Percentiles rank a stretch among this genome's conserved stretches.
phyloP scores from a whole-genome alignment of 2,113 vertebrate genomes.

The Muntiacus reevesi region DNA sequence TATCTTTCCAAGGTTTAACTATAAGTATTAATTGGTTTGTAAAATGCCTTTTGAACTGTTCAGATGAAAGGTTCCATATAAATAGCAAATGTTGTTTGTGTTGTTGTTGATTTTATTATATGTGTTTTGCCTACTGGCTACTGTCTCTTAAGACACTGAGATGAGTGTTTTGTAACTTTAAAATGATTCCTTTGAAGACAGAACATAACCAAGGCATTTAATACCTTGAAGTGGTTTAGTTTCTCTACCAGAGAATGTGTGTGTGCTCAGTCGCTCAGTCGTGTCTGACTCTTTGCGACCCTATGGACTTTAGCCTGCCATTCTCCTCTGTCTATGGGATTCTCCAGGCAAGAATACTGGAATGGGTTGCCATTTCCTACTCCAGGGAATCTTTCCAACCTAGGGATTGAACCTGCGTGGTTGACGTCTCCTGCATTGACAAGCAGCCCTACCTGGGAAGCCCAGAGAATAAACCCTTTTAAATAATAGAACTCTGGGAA shows the following conservation, averaged over 20 bases:
- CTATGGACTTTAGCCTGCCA: neutral
- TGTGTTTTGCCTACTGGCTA: neutral
- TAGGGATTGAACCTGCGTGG: rapidly evolving
- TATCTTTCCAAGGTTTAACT: neutral
- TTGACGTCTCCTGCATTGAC: rapidly evolving
- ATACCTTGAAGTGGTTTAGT: neutral
- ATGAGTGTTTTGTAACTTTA: neutral
- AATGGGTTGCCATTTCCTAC: neutral
- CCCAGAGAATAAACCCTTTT: neutral
- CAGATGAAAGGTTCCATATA: neutral
- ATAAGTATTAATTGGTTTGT: slow-evolving; percentile 32
- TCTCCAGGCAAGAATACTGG: neutral
- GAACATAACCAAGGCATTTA: neutral
- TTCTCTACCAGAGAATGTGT: neutral
- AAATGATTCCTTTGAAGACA: slow-evolving; percentile 3
- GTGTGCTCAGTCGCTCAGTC: rapidly evolving
- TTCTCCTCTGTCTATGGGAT: neutral
- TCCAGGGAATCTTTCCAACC: neutral
- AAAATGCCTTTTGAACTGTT: slow-evolving; percentile 57
- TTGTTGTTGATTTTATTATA: neutral
- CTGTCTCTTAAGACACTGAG: neutral
- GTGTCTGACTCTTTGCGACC: rapidly evolving
- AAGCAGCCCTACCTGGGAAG: rapidly evolving
- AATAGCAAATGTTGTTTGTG: neutral
- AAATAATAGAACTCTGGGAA: neutral